Percentiles rank a stretch among this genome's conserved stretches.
phyloP scores from a whole-genome alignment of 2,797 vertebrate genomes.

The Tenualosa thibaudeaui region DNA sequence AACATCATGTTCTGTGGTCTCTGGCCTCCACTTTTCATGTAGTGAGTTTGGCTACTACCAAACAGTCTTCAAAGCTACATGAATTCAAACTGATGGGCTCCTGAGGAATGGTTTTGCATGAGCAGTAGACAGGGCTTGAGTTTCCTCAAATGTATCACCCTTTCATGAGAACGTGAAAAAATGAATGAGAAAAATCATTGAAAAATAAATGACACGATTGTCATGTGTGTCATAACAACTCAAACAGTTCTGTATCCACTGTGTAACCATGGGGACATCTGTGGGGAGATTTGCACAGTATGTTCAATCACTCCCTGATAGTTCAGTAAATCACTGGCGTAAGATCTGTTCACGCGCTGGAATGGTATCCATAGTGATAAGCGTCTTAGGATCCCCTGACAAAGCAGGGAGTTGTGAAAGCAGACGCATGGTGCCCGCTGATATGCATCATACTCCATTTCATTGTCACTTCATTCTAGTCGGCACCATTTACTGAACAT shows the following conservation, averaged over 20 bases:
- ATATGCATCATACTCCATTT: background rate
- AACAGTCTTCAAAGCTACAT: background rate
- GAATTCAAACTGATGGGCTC: too few relatives aligned
- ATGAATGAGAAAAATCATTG: background rate
- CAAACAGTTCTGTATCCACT: background rate
- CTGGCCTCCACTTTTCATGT: background rate
- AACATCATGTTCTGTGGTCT: background rate
- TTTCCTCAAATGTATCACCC: background rate
- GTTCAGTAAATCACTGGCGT: background rate
- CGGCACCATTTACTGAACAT: background rate
- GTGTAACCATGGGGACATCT: background rate
- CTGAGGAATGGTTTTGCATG: background rate
- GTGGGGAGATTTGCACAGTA: background rate
- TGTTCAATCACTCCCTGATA: background rate
- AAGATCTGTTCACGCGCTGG: background rate
- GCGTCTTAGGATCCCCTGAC: constrained; percentile 12
- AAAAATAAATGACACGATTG: background rate
- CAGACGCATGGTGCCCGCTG: background rate
- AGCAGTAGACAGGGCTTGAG: too few relatives aligned
- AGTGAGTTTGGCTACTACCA: background rate
- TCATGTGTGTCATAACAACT: background rate
- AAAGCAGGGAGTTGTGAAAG: background rate
- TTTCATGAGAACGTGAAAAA: background rate
- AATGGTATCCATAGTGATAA: constrained; percentile 21
- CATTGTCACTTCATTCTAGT: background rate